Evolutionary conservation across 2,113 vertebrate genomes (phyloP).

Genomic region (Spilogale gracilis): DNA sequence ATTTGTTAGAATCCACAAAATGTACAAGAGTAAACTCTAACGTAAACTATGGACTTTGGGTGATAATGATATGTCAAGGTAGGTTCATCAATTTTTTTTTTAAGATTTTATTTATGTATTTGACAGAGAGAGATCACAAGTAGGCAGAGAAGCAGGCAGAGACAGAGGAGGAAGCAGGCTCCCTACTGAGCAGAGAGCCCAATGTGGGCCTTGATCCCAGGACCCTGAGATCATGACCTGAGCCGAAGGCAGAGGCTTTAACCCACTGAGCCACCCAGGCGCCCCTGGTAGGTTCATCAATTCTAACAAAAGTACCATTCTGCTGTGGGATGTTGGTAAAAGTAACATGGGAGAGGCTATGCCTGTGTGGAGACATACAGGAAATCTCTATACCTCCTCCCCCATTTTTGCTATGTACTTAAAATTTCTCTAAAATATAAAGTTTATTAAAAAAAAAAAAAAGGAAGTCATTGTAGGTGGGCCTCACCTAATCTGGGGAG

Average conservation of each 20-base stretch:
- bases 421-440: not conserved
- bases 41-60: not conserved
- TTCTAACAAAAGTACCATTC: not conserved
- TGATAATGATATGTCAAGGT: not conserved
- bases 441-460: not conserved
- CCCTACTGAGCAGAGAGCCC: too few relatives aligned
- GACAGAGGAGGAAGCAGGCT: too few relatives aligned
- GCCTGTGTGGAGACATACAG: not conserved
- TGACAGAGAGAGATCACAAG: too few relatives aligned
- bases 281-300: not conserved
- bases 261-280: too few relatives aligned
- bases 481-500: not conserved
- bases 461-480: rapidly evolving
- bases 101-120: too few relatives aligned
- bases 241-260: too few relatives aligned
- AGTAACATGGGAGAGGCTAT: not conserved
- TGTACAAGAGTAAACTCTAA: not conserved
- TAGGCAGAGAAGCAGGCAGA: too few relatives aligned
- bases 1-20: not conserved
- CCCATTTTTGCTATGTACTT: not conserved
- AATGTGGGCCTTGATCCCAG: too few relatives aligned
- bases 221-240: too few relatives aligned
- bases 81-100: too few relatives aligned
- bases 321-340: not conserved
- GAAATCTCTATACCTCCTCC: not conserved